These are phyloP conservation scores for Mesocentrotus franciscanus DNA, from an alignment of 53 echinoderm and acorn worm genomes.

Conservation along the genomic window DNA sequence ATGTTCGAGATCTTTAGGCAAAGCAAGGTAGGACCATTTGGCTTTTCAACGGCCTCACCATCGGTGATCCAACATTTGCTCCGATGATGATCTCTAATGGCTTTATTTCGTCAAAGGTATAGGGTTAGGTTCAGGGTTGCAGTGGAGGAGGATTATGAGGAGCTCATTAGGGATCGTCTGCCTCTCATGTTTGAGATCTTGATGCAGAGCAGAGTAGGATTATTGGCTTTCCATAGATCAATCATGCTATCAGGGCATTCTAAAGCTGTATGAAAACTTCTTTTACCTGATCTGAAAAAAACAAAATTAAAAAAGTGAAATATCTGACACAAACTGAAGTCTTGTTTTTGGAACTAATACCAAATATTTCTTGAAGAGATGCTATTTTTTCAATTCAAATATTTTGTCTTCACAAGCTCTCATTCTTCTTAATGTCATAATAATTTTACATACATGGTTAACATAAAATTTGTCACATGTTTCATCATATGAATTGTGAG, in stretches of 20 bases:
- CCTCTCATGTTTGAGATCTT: conserved; percentile 86
- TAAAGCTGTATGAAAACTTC: neutral
- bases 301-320: neutral
- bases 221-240: neutral
- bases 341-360: neutral
- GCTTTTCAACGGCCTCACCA: neutral
- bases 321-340: neutral
- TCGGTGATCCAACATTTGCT: too few species aligned
- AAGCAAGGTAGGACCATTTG: conserved; percentile 79
- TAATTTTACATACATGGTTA: too few species aligned
- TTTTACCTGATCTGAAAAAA: neutral
- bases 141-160: too few species aligned
- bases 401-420: too few species aligned
- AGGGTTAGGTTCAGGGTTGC: too few species aligned
- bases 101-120: too few species aligned
- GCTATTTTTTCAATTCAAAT: neutral
- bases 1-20: conserved; percentile 93
- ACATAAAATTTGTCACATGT: too few species aligned
- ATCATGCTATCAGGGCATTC: neutral
- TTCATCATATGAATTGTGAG: too few species aligned
- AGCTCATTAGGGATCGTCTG: conserved; percentile 66
- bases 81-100: too few species aligned
- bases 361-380: neutral
- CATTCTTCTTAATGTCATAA: too few species aligned
- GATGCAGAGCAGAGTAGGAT: conserved; percentile 80